Evolutionary conservation across 2,888 invertebrate species (phyloP).

Genomic region (Acanthosepion esculentum): DNA sequence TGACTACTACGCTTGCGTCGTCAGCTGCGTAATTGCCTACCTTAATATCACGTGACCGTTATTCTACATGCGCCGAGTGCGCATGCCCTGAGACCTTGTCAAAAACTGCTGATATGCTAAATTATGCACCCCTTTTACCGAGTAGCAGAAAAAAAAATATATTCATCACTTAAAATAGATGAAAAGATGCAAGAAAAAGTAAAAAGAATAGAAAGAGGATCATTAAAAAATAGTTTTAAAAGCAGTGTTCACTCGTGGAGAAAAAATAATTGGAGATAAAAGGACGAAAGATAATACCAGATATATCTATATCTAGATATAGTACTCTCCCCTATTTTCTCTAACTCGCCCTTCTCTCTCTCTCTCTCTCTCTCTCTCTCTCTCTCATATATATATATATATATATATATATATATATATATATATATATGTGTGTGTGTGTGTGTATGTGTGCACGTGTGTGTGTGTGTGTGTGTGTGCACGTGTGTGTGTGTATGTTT

Average conservation of each 20-base stretch:
- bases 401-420: too few species aligned
- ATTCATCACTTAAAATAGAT: background rate
- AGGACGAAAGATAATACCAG: background rate
- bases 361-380: too few species aligned
- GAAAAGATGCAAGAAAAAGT: background rate
- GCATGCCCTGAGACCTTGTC: conserved; percentile 33
- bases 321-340: too few species aligned
- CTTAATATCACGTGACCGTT: conserved; percentile 23
- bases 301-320: too few species aligned
- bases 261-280: too few species aligned
- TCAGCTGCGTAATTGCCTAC: conserved; percentile 33
- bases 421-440: too few species aligned
- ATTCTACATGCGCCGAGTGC: conserved; percentile 10
- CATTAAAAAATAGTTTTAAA: background rate
- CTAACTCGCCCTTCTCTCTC: too few species aligned
- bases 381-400: too few species aligned
- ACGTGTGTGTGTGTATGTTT: too few species aligned
- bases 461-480: too few species aligned
- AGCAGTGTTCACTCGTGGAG: background rate
- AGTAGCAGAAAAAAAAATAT: background rate
- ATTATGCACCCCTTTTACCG: background rate
- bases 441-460: too few species aligned
- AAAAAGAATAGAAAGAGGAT: background rate
- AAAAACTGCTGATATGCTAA: conserved; percentile 15
- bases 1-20: background rate